Conservation (phyloP, 2,797 vertebrate species). For the Artibeus lituratus region DNA sequence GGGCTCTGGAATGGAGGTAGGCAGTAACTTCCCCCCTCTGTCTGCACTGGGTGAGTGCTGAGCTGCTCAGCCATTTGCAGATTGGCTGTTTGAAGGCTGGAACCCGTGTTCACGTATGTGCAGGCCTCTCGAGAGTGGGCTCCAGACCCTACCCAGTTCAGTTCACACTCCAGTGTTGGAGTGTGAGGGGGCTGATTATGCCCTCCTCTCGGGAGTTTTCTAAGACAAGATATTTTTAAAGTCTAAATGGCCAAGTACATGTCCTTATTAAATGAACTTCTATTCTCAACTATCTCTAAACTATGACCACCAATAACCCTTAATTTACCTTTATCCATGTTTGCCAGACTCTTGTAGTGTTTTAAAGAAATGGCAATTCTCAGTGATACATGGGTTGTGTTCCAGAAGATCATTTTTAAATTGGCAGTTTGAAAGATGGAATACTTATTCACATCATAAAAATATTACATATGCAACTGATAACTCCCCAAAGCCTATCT, state of each 20-base stretch:
- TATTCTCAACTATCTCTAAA: not conserved
- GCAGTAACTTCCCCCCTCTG: not conserved
- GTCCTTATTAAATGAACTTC: constrained; percentile 28
- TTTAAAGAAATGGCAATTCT: not conserved
- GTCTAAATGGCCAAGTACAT: not conserved
- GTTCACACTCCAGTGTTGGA: not conserved
- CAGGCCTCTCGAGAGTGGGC: not conserved
- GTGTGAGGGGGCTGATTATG: not conserved
- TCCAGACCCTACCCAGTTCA: not conserved
- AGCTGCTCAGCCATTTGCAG: not conserved
- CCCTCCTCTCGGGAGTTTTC: not conserved
- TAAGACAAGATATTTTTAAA: not conserved
- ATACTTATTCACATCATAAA: not conserved
- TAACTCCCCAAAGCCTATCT: not conserved
- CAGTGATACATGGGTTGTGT: not conserved
- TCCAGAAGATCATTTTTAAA: not conserved
- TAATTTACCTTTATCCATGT: not conserved
- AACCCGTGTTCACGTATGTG: not conserved
- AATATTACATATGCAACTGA: not conserved
- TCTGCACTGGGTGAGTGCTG: not conserved
- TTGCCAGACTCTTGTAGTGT: not conserved
- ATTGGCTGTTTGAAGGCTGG: not conserved
- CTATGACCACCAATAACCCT: not conserved
- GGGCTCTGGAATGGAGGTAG: not conserved
- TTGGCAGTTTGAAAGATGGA: not conserved